Percentiles rank a stretch among this genome's conserved stretches.
Evolutionary conservation across 2,888 invertebrate genomes (phyloP).

Genomic region (Tipula vernalis): DNA sequence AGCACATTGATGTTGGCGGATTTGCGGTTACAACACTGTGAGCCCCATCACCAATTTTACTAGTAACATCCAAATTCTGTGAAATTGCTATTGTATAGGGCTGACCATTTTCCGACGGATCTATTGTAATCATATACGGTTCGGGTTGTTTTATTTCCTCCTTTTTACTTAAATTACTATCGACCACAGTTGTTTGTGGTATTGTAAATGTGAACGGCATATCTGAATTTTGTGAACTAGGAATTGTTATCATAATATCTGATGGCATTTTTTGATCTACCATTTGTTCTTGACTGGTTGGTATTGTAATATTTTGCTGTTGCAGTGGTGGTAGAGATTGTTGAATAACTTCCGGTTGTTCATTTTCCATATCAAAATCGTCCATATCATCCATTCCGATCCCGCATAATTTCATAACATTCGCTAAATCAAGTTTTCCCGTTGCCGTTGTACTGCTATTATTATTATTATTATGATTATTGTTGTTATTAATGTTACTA

Average conservation of each 20-base stretch:
- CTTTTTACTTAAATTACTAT: conserved; percentile 15
- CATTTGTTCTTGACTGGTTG: conserved; percentile 15
- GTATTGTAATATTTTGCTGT: conserved; percentile 13
- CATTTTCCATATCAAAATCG: conserved; percentile 28
- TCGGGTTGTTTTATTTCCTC: not conserved
- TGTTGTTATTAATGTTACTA: not conserved
- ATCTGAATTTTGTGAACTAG: conserved; percentile 28
- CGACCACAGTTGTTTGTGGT: conserved; percentile 22
- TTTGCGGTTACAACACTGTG: not conserved
- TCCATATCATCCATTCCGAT: conserved; percentile 57
- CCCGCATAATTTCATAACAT: conserved; percentile 61
- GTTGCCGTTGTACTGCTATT: conserved; percentile 19
- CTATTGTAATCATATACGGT: conserved; percentile 32
- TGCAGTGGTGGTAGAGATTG: conserved; percentile 13
- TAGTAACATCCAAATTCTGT: not conserved
- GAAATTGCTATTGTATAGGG: conserved; percentile 36
- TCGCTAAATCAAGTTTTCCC: conserved; percentile 51
- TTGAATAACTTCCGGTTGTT: conserved; percentile 14
- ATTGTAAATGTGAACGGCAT: conserved; percentile 34
- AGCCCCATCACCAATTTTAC: not conserved
- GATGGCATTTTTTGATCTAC: conserved; percentile 12
- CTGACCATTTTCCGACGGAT: conserved; percentile 27
- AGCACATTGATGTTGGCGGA: conserved; percentile 12
- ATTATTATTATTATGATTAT: conserved; percentile 9
- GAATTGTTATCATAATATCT: conserved; percentile 36